Conservation (phyloP, 2,888 invertebrate genomes). For the Nebria salina region DNA sequence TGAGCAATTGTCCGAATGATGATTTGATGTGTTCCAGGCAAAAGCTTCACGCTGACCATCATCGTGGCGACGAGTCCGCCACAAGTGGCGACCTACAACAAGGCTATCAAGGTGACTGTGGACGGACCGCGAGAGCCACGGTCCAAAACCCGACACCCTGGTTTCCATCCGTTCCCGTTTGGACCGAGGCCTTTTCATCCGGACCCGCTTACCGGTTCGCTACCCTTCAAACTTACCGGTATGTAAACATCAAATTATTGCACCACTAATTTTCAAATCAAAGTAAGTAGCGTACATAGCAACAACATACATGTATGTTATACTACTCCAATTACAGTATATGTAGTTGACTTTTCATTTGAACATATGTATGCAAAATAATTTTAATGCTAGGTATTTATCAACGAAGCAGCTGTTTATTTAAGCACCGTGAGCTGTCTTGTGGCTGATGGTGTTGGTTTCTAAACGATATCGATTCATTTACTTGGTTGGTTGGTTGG, state of each 20-base stretch:
- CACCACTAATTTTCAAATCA: not conserved
- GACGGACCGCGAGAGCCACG: conserved; percentile 98
- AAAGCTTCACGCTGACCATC: conserved; percentile 96
- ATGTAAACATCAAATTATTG: conserved; percentile 57
- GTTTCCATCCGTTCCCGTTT: conserved; percentile 90
- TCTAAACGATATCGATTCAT: conserved; percentile 36
- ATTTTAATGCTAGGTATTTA: not conserved
- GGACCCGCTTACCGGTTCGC: conserved; percentile 78
- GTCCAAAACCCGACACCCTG: conserved; percentile 90
- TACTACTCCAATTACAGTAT: no score
- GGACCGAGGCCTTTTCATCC: conserved; percentile 84
- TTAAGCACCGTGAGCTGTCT: not conserved
- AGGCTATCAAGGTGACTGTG: conserved; percentile 99
- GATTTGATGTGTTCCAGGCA: conserved; percentile 73
- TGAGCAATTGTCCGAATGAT: no score
- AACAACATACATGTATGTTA: no score
- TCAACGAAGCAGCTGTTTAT: not conserved
- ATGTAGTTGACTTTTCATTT: no score
- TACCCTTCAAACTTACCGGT: conserved; percentile 90
- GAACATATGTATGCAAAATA: not conserved
- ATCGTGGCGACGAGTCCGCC: conserved; percentile 93
- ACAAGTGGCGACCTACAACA: conserved; percentile 95
- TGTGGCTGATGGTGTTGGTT: conserved; percentile 19
- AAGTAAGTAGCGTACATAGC: no score
- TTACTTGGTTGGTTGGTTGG: not conserved